Base-by-base conservation (phyloP, 2,888 invertebrate genomes). In the Thecophora atra region DNA sequence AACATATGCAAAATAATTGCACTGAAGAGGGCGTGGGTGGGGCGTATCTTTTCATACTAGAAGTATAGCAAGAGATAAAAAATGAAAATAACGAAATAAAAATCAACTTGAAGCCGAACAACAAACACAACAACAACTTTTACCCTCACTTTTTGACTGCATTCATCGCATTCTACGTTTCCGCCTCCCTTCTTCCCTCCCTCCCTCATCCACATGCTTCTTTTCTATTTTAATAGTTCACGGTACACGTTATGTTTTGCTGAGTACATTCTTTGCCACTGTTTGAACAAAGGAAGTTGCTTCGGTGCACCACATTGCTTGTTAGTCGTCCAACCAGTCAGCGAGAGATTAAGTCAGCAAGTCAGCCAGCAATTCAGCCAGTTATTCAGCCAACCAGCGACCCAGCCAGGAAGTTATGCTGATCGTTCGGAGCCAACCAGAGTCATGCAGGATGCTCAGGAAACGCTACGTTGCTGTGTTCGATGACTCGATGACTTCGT, bases 401-500 rank as follows among this genome's bases (percentile, higher is more conserved):
- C 71, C 73, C 74, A 70, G 74, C 72, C 74, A 71, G 75, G 73
- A 70, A 67, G 69, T 73, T 65, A 58, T 69, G 54, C 62, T 42
- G 71, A 68, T 65, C 58, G 69, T 68, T 69, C 64, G 28, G 60
- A 65, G 68, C 64, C 71, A 71, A 52, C 26, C 44, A 28, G 47
- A 47, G 47, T 42, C 65, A 47, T 65, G 71, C 71, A 56, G 71
- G 71, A 58, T 19, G 66, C 47, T 58, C 54, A 51, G 28, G 64
- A 56, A 65, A 26, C 58, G 65, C 58, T 65, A 26, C 28, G 66
- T 71, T 66, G 60, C 60, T 21, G 17, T 44, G 13, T 65, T 66
- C 47, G 17, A 11, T n/a, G 26, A 7, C 44, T 44, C 44, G 44
- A 69, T 60, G 44, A 44, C 44, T 71, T 66, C 51, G 30, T 60